Evolutionary conservation across 1,140 invertebrate species (phyloP).

Genomic region (Patella vulgata): DNA sequence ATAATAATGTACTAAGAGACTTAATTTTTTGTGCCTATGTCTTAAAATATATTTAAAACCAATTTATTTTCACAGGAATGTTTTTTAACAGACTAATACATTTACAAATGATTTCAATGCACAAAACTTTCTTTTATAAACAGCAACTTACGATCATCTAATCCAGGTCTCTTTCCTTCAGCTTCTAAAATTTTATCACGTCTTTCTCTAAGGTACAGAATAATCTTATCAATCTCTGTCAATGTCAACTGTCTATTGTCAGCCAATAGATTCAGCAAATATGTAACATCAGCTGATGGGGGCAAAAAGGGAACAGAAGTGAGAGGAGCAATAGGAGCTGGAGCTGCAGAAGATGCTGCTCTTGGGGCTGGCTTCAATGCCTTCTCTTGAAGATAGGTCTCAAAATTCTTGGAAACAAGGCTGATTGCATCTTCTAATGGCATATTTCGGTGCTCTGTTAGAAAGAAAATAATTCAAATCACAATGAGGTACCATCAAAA

Average conservation of each 20-base stretch:
- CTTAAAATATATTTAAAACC: no score
- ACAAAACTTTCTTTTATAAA: no score
- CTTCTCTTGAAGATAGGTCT: conserved; percentile 74
- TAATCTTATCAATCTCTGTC: conserved; percentile 82
- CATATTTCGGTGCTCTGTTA: conserved; percentile 91
- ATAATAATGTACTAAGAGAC: no score
- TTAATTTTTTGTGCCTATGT: no score
- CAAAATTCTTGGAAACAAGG: conserved; percentile 82
- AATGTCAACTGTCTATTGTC: conserved; percentile 83
- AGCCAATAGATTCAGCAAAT: conserved; percentile 81
- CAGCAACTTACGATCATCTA: conserved; percentile 8
- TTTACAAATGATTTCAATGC: no score
- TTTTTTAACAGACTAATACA: no score
- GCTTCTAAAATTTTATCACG: conserved; percentile 68
- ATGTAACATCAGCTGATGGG: conserved; percentile 68
- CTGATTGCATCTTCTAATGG: conserved; percentile 88
- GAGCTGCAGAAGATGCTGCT: conserved; percentile 3
- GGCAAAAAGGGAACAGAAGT: conserved; percentile 27
- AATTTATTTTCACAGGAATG: no score
- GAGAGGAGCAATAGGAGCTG: conserved; percentile 14
- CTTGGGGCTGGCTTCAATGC: conserved; percentile 38
- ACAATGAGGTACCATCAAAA: no score
- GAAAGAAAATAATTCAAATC: conserved; percentile 24
- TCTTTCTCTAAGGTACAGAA: conserved; percentile 82
- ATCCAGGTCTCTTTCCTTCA: conserved; percentile 16